Base-by-base conservation (phyloP, 2,113 vertebrate genomes). In the Orientallactaga bullata region DNA sequence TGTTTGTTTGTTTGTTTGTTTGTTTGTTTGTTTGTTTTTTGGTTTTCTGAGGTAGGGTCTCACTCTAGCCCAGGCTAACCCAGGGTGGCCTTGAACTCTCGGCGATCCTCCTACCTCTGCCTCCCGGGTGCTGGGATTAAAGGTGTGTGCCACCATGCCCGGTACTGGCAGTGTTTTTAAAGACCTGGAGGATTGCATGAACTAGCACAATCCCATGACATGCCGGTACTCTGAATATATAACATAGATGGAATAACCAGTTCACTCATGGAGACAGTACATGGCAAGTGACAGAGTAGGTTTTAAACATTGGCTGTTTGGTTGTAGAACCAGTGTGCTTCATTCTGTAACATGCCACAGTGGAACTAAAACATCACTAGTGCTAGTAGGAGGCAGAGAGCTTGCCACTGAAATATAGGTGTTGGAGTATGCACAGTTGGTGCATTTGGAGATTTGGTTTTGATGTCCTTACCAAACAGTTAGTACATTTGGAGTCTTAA, bases 181-280 rank as follows among this genome's bases (percentile, higher is more conserved):
- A 92, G 24, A n/a, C 11, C 37, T 2, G 77, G 28, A 60, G 51
- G 51, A 85, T 82, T 87, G 63, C 74, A n/a, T 61, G 69, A 88
- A 24, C 66, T 39, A 85, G 30, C 21, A 58, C 10, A 80, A n/a
- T 17, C 72, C 21, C 58, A 3, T 42, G 20, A 61, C 5, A n/a
- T 39, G 5, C 13, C 26, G 11, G 47, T 69, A 78, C 58, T 23
- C 55, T 73, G 60, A 73, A 63, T 66, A 74, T 23, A n/a, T 65
- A 26, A 78, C 35, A 42, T 30, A 65, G 58, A 73, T 66, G 42
- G 93, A 65, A 85, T 85, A 85, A 88, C n/a, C n/a, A 26, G 80
- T 39, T 15, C 16, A 51, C 39, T 73, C 26, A 5, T 51, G 85
- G 68, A 58, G 66, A 7, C 21, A 71, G 21, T n/a, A 42, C n/a